Percentiles rank a stretch among this genome's conserved stretches.
Conservation (phyloP, 1,140 invertebrate species). For the Temnothorax longispinosus region DNA sequence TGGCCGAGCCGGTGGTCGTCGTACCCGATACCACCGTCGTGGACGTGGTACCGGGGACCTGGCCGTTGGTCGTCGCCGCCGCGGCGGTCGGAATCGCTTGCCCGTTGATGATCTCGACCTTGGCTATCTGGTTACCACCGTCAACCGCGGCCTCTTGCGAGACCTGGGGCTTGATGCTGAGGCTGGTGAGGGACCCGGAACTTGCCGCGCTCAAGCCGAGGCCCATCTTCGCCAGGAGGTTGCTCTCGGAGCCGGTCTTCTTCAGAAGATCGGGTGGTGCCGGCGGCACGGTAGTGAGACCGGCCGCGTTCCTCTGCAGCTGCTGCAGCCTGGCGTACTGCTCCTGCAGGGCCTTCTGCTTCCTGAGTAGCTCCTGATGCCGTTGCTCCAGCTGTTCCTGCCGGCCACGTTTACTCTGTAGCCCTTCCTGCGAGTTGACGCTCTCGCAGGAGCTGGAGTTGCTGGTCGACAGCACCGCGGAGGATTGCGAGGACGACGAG, state of each 20-base stretch:
- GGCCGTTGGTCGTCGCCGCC: constrained; percentile 68
- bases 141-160: constrained; percentile 70
- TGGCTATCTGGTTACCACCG: constrained; percentile 35
- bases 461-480: constrained; percentile 85
- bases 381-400: constrained; percentile 93
- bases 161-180: constrained; percentile 80
- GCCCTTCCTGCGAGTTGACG: constrained; percentile 91
- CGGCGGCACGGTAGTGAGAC: constrained; percentile 86
- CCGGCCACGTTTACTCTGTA: constrained; percentile 86
- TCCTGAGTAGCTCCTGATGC: constrained; percentile 94
- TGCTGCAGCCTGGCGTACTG: constrained; percentile 95
- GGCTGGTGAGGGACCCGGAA: constrained; percentile 89
- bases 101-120: constrained; percentile 19
- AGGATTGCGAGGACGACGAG: constrained; percentile 91
- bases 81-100: constrained; percentile 48
- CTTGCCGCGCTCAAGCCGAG: constrained; percentile 88
- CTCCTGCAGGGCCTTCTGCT: constrained; percentile 94
- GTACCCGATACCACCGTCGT: constrained; percentile 71
- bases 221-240: constrained; percentile 94
- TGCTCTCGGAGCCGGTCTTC: constrained; percentile 96
- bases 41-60: constrained; percentile 45
- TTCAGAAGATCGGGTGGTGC: constrained; percentile 90
- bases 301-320: constrained; percentile 91
- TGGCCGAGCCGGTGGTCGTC: constrained; percentile 85
- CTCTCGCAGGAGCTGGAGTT: constrained; percentile 91